A percentile compares a stretch with the other conserved stretches of the same genome.
These are phyloP conservation scores for Physella acuta DNA, from an alignment of 1,140 invertebrate species.

Conservation along the genomic window DNA sequence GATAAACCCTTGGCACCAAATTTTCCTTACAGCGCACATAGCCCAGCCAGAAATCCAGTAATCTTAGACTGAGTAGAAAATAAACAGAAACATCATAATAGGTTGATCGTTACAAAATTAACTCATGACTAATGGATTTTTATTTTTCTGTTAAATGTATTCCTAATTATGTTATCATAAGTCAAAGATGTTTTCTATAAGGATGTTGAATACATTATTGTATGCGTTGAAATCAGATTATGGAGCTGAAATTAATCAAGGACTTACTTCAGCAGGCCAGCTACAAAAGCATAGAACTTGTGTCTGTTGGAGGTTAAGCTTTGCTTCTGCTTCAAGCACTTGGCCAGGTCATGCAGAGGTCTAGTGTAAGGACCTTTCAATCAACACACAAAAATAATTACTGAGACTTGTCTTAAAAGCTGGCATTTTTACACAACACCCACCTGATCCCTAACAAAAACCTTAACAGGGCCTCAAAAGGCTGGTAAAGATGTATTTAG, in stretches of 20 bases:
- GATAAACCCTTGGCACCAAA: slow-evolving; percentile 80
- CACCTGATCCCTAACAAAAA: too few species aligned
- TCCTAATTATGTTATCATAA: neutral
- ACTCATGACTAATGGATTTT: neutral
- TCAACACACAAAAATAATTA: too few species aligned
- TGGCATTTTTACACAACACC: too few species aligned
- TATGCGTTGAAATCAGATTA: too few species aligned
- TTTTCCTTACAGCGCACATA: slow-evolving; percentile 80
- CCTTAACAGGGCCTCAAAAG: too few species aligned
- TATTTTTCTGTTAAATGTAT: neutral
- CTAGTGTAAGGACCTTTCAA: slow-evolving; percentile 79
- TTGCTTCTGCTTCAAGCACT: slow-evolving; percentile 82
- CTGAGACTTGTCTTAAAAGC: too few species aligned
- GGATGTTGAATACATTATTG: too few species aligned
- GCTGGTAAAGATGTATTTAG: too few species aligned
- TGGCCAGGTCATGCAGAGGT: slow-evolving; percentile 81
- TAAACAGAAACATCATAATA: neutral
- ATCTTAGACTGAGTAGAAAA: slow-evolving; percentile 67
- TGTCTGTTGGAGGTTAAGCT: slow-evolving; percentile 80
- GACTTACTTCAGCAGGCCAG: slow-evolving; percentile 83
- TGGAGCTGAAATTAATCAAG: too few species aligned
- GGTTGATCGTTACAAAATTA: neutral
- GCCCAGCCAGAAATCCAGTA: slow-evolving; percentile 82
- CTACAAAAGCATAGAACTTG: slow-evolving; percentile 87
- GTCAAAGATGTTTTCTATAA: neutral